Base-by-base conservation (phyloP, 2,888 invertebrate species). In the Standfussiana lucernea region DNA sequence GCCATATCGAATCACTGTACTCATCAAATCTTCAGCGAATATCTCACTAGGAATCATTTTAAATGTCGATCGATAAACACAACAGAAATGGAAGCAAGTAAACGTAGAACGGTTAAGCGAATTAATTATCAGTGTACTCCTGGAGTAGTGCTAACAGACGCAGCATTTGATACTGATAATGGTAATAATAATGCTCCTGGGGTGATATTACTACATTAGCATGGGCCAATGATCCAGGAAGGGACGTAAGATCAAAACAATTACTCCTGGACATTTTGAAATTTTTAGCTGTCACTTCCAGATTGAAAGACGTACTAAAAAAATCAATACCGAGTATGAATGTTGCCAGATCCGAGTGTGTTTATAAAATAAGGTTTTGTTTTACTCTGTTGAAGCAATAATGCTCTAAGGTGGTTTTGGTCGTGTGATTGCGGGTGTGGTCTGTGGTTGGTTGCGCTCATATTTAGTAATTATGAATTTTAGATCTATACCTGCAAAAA, bases 1-100 rank as follows among this genome's bases (percentile, higher is more conserved):
- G 24, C 99, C 98, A 93, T 98, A 98, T 50, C 98, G 97, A 47
- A 98, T 97, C 79, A 98, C 95, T 28, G 98, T 97, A 82, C 98
- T 98, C 89, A 98, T 97, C 88, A 98, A 94, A 92, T 98, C 98
- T 94, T 98, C 98, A 42, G 97, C 93, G 78, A 95, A 96, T 84
- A 96, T 96, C 87, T 96, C 96, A 84, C 87, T 97, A 6, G 97
- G 97, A 87, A 97, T 97, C 96, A 96, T 96, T 77, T 76, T 86
- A 35, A 24, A 59, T 10, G n/a, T 11, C 75, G 85, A 90, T 91
- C 90, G 83, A 90, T 77, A 75, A 66, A 65, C 32, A 42, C 56
- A 81, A 79, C 50, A 45, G 42, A 68, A 75, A 82, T 69, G 35
- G 64, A 64, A 64, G 67, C 35, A 56, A 82, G 40, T 15, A 15